Evolutionary conservation across 2,797 vertebrate species (phyloP).

Genomic region (Cryptoprocta ferox): DNA sequence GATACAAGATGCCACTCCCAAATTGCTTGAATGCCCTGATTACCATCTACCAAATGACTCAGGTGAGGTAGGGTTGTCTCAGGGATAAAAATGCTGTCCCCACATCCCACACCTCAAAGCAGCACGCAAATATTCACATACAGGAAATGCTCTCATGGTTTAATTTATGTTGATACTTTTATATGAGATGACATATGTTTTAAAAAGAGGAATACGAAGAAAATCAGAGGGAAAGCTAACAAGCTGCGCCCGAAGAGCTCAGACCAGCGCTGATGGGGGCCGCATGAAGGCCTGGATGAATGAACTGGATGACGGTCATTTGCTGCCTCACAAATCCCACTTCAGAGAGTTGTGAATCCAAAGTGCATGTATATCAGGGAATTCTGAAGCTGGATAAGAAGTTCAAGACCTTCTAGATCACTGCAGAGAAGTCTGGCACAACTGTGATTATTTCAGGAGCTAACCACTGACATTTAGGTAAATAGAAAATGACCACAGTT

Average conservation of each 20-base stretch:
- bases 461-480: background rate
- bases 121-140: fast-evolving
- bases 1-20: background rate
- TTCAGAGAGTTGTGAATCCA: fast-evolving
- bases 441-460: background rate
- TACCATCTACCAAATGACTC: background rate
- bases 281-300: fast-evolving
- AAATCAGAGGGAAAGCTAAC: background rate
- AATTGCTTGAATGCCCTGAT: background rate
- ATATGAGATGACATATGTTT: background rate
- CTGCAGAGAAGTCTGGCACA: background rate
- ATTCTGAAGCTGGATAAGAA: background rate
- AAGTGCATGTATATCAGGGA: fast-evolving
- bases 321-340: fast-evolving
- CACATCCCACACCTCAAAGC: background rate
- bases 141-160: background rate
- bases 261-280: fast-evolving
- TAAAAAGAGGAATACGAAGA: background rate
- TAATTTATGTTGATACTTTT: background rate
- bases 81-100: fast-evolving
- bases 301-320: fast-evolving
- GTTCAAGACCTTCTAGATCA: background rate
- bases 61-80: background rate
- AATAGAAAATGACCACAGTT: background rate
- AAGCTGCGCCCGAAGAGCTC: background rate